Conservation (phyloP, 2,888 invertebrate genomes). For the Pachydiplax longipennis region DNA sequence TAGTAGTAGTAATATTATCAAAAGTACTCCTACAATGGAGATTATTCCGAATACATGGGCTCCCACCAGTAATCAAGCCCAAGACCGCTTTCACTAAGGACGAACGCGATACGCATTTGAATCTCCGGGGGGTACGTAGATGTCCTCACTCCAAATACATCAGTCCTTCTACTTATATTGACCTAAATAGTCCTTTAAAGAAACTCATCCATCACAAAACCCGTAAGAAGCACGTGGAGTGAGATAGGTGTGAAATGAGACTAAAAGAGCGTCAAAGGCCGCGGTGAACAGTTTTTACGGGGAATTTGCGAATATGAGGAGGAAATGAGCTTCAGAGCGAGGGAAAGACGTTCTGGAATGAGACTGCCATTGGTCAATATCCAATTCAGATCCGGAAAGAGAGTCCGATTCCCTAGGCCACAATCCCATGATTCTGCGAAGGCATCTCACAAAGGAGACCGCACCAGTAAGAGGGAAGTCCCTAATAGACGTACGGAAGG, state of each 20-base stretch:
- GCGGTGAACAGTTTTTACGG: not conserved
- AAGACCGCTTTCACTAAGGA: too few species aligned
- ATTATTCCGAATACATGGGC: too few species aligned
- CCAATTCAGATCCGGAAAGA: slow-evolving; percentile 28
- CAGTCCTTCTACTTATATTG: too few species aligned
- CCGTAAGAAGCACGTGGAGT: too few species aligned
- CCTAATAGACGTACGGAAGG: not conserved
- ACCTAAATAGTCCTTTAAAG: too few species aligned
- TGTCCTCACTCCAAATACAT: too few species aligned
- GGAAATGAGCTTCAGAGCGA: not conserved
- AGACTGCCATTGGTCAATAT: slow-evolving; percentile 23
- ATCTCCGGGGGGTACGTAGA: too few species aligned
- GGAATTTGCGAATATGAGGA: not conserved
- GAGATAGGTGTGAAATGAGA: not conserved
- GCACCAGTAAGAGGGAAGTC: not conserved
- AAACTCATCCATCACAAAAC: too few species aligned
- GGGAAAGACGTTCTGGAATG: not conserved
- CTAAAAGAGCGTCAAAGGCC: not conserved
- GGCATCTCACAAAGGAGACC: not conserved
- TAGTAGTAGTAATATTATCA: too few species aligned
- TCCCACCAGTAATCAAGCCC: too few species aligned
- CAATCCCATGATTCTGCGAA: not conserved
- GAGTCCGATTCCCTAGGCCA: not conserved
- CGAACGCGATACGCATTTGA: too few species aligned
- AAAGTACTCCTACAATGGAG: too few species aligned